phyloP scores from a whole-genome alignment of 2,888 invertebrate genomes.

The Cerceris rybyensis region DNA sequence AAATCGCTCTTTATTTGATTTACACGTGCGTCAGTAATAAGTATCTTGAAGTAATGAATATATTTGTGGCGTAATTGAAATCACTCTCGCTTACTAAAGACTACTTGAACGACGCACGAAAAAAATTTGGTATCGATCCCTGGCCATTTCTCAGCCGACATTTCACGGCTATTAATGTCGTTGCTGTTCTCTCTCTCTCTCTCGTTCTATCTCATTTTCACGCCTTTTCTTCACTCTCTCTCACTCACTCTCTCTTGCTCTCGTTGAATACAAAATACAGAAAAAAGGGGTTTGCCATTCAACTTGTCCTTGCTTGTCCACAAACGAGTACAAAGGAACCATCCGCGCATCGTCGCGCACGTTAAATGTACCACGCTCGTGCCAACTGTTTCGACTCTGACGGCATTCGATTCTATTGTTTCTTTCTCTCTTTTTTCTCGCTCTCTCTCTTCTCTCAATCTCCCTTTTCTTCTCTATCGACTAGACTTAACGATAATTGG shows the following conservation, averaged over 20 bases:
- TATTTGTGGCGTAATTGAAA: conserved; percentile 17
- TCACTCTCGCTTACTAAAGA: conserved; percentile 14
- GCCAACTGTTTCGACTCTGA: not conserved
- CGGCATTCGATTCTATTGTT: not conserved
- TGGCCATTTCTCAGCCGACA: not conserved
- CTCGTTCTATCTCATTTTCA: not conserved
- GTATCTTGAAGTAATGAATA: conserved; percentile 29
- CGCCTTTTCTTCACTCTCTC: not conserved
- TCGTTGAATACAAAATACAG: conserved; percentile 4
- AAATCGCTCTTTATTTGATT: conserved; percentile 44
- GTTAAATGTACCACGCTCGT: conserved; percentile 3
- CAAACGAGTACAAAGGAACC: conserved; percentile 14
- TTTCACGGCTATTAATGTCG: conserved; percentile 1
- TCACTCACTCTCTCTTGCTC: not conserved
- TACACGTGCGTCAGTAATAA: conserved; percentile 49
- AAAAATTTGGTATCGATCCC: not conserved
- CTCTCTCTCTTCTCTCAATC: not conserved
- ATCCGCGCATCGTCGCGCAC: conserved; percentile 5
- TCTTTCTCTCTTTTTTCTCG: not conserved
- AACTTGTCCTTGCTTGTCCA: not conserved
- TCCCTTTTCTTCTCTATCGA: not conserved
- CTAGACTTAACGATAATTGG: conserved; percentile 9
- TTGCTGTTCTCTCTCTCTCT: not conserved
- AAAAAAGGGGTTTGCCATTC: not conserved
- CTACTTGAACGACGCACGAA: conserved; percentile 20